Evolutionary conservation across 2,113 vertebrate genomes (phyloP).

Genomic region (Istiophorus platypterus): DNA sequence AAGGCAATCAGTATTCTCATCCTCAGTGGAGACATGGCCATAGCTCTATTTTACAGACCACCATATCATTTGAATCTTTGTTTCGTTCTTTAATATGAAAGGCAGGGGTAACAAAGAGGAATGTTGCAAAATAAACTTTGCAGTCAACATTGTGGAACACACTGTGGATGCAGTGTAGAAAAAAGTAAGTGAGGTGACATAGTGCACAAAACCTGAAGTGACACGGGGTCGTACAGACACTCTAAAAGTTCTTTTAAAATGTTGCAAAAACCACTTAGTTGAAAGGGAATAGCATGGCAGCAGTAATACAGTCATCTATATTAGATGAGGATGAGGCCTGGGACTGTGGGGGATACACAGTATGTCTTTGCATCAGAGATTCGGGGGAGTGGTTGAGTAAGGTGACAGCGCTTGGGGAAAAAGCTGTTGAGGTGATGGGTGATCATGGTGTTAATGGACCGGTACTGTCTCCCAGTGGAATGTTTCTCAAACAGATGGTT

Average conservation of each 20-base stretch:
- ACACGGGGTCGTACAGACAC: background rate
- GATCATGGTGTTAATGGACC: constrained; percentile 73
- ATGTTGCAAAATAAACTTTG: background rate
- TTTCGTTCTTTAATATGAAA: background rate
- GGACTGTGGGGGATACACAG: constrained; percentile 19
- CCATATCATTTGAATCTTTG: background rate
- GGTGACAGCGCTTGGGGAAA: constrained; percentile 52
- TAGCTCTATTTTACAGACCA: background rate
- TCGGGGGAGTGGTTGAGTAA: constrained; percentile 38
- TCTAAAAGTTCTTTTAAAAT: constrained; percentile 21
- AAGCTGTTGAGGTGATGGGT: constrained; percentile 66
- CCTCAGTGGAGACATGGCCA: background rate
- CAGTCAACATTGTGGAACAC: background rate
- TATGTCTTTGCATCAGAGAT: constrained; percentile 35
- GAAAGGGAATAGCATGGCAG: constrained; percentile 14
- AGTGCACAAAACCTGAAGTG: background rate
- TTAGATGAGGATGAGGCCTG: constrained; percentile 38
- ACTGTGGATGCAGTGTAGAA: background rate
- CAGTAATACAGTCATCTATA: constrained; percentile 28
- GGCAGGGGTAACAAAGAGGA: background rate
- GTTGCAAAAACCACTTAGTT: background rate
- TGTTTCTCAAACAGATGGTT: constrained; percentile 72
- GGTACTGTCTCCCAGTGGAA: constrained; percentile 58
- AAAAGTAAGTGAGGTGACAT: background rate
- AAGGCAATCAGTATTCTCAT: background rate